Conservation (phyloP, 2,797 vertebrate species). For the Diceros bicornis region DNA sequence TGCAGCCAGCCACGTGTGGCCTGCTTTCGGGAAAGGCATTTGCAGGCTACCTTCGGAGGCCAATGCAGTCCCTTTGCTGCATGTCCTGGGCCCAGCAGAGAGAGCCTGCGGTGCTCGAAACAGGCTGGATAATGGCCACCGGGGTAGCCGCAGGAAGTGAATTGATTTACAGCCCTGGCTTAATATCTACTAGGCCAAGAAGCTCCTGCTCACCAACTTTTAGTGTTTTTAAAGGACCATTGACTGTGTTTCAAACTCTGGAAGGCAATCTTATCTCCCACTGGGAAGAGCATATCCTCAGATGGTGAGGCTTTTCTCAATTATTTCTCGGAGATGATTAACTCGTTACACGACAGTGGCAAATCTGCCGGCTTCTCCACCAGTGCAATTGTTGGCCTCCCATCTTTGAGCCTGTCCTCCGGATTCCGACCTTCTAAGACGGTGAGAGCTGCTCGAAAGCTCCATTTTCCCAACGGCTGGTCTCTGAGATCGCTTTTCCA, state of each 20-base stretch:
- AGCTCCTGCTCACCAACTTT: slow-evolving; percentile 47
- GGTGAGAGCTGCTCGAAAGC: not conserved
- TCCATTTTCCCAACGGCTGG: not conserved
- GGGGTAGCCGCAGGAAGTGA: not conserved
- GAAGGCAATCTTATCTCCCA: slow-evolving; percentile 62
- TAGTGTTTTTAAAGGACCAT: slow-evolving; percentile 63
- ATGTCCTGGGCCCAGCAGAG: not conserved
- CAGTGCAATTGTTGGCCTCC: accelerated
- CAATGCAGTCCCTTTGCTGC: not conserved
- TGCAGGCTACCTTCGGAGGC: not conserved
- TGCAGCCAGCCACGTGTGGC: not conserved
- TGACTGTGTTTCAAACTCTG: slow-evolving; percentile 73
- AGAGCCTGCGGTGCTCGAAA: not conserved
- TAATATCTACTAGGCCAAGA: slow-evolving; percentile 63
- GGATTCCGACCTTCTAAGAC: not conserved
- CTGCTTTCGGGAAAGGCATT: not conserved
- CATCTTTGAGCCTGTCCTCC: not conserved
- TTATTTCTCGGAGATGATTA: slow-evolving; percentile 66
- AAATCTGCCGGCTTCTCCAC: not conserved
- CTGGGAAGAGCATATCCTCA: slow-evolving; percentile 56
- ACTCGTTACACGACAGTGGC: not conserved
- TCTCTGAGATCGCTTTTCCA: not conserved
- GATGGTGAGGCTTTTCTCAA: slow-evolving; percentile 62
- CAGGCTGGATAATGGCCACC: not conserved
- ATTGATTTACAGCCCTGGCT: slow-evolving; percentile 61